Conservation (phyloP, 2,113 vertebrate genomes). For the Zapornia atra region DNA sequence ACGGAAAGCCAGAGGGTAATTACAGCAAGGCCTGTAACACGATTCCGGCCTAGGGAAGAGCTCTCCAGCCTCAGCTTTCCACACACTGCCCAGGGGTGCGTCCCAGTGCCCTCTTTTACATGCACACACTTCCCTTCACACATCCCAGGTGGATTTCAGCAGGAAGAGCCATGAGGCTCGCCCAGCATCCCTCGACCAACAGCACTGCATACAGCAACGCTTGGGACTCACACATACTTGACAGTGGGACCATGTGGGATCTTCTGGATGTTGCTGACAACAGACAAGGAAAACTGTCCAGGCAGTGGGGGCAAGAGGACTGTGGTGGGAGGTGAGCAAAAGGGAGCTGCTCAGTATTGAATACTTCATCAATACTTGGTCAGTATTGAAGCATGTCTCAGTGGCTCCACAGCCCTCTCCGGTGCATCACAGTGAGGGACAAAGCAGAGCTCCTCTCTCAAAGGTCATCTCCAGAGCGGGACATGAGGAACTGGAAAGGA, state of each 20-base stretch:
- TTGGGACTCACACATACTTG: accelerated
- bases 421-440: accelerated
- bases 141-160: neutral
- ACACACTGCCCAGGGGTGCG: neutral
- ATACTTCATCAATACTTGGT: neutral
- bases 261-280: neutral
- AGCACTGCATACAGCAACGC: accelerated
- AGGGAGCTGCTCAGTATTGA: neutral
- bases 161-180: neutral
- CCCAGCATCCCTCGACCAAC: neutral
- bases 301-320: neutral
- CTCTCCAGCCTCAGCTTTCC: neutral
- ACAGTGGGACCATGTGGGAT: neutral
- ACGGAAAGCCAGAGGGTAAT: neutral
- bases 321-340: neutral
- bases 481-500: neutral
- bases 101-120: neutral
- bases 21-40: neutral
- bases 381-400: neutral
- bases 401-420: neutral
- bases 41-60: neutral
- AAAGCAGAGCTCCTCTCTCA: neutral
- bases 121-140: neutral
- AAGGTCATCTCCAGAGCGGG: neutral
- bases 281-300: neutral